Percentiles rank a stretch among this genome's conserved stretches.
These are phyloP conservation scores for Thecocarcelia acutangulata DNA, from an alignment of 2,888 invertebrate genomes.

Conservation along the genomic window DNA sequence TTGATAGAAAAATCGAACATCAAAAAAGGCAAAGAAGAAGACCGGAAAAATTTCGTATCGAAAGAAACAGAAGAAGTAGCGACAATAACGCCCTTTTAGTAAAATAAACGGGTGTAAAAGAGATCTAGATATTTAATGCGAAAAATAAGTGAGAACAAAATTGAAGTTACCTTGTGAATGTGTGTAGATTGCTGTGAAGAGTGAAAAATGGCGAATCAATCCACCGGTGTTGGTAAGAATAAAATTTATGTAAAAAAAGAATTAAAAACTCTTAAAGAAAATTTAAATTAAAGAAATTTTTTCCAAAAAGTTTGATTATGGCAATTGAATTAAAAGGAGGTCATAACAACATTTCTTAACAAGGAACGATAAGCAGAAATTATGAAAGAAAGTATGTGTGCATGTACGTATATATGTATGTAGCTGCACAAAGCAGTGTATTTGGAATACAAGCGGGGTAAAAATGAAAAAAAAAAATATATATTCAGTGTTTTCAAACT, in stretches of 20 bases:
- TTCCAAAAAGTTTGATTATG: too few species aligned
- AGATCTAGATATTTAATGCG: constrained; percentile 46
- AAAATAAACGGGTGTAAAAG: constrained; percentile 48
- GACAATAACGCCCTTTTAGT: constrained; percentile 61
- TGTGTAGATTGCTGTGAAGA: constrained; percentile 67
- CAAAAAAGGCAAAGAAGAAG: constrained; percentile 47
- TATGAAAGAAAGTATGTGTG: too few species aligned
- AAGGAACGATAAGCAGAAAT: not conserved
- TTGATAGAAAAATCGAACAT: constrained; percentile 60
- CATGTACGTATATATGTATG: constrained; percentile 43
- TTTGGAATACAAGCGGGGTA: constrained; percentile 12
- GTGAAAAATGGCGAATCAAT: constrained; percentile 89
- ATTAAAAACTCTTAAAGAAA: not conserved
- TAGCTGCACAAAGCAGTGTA: constrained; percentile 44
- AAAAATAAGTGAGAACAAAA: constrained; percentile 54
- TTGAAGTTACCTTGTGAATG: constrained; percentile 63
- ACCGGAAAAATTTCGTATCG: constrained; percentile 39
- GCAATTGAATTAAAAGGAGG: too few species aligned
- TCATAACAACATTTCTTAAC: too few species aligned
- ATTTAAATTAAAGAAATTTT: not conserved
- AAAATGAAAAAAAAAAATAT: not conserved
- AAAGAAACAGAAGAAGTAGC: constrained; percentile 53
- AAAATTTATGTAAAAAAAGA: constrained; percentile 42
- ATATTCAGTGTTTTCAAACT: not conserved
- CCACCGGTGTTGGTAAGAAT: constrained; percentile 93